Evolutionary conservation across 2,113 vertebrate genomes (phyloP), one percentile per base, ranked within the genome.

Genomic region (Petroica traversi): DNA sequence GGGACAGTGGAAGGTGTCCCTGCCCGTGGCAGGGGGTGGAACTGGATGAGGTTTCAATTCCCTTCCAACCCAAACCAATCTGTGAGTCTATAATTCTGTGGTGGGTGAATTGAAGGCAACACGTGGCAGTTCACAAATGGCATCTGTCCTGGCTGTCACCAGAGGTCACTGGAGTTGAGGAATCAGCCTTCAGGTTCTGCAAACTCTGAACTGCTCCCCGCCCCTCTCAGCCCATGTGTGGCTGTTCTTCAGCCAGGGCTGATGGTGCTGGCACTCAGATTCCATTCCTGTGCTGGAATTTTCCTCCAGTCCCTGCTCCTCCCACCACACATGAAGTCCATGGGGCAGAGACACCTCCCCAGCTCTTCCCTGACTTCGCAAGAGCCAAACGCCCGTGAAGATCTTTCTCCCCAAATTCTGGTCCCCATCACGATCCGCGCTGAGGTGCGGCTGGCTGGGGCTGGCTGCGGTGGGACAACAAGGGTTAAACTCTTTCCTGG

Each of bases 401-500:
- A 64, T 23, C 29, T 62, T 77, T 54, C 38, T 36, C 6, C 5
- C 1, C 2, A 8, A 67, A 40, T 61, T 40, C 26, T 33, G 23
- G 4, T 49, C 38, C 46, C 40, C 31, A 2, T 29, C 38, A 19
- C 1, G 2, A 23, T n/a, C 62, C 15, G 0, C 2, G 11, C 14
- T 1, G 52, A 75, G 38, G 16, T 76, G 66, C 52, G 78, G 54
- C 38, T 25, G 71, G 22, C 58, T 72, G 49, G 49, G 41, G 18
- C 55, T 1, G 18, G 3, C 59, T 11, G 52, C 5, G 15, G 26
- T 0, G 14, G 67, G 75, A 59, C 4, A 4, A 71, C 12, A 73
- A 90, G 92, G 88, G 93, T 93, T 96, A 95, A 94, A 74, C 67
- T 57, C 75, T 67, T 76, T 33, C 40, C 71, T 89, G 87, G 69